Conservation (phyloP, 2,888 invertebrate genomes). For the Amiota minor region DNA sequence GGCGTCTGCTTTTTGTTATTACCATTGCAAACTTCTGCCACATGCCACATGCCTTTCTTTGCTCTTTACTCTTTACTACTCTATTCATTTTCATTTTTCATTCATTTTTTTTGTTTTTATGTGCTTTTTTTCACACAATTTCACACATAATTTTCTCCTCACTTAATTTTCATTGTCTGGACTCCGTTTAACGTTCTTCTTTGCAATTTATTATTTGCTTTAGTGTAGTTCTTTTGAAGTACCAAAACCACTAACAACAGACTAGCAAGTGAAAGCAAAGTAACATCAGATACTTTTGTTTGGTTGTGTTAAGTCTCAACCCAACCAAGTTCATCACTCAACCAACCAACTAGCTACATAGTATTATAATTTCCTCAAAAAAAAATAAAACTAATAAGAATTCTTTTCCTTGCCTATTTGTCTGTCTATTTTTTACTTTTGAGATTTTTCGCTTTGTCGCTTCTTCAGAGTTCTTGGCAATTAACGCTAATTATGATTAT, state of each 20-base stretch:
- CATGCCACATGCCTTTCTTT: background rate
- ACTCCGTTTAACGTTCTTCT: background rate
- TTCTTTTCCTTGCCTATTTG: background rate
- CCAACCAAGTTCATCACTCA: background rate
- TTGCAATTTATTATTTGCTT: conserved; percentile 24
- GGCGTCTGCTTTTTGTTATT: too few relatives aligned
- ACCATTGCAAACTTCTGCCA: background rate
- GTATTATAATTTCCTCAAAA: background rate
- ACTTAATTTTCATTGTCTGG: conserved; percentile 29
- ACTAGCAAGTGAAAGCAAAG: background rate
- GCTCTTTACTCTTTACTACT: too few relatives aligned
- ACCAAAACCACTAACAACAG: background rate
- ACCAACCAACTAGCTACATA: background rate
- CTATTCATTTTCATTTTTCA: background rate
- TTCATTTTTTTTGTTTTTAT: background rate
- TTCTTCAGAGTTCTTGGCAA: conserved; percentile 44
- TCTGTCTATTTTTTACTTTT: background rate
- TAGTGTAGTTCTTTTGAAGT: conserved; percentile 19
- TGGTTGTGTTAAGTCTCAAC: background rate
- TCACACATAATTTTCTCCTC: conserved; percentile 23
- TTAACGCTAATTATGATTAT: conserved; percentile 49
- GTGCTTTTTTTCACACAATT: conserved; percentile 12
- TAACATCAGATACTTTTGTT: background rate
- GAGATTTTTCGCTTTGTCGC: conserved; percentile 3
- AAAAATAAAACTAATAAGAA: too few relatives aligned